Conservation (phyloP, 2,888 invertebrate species). For the Ophonus ardosiacus region DNA sequence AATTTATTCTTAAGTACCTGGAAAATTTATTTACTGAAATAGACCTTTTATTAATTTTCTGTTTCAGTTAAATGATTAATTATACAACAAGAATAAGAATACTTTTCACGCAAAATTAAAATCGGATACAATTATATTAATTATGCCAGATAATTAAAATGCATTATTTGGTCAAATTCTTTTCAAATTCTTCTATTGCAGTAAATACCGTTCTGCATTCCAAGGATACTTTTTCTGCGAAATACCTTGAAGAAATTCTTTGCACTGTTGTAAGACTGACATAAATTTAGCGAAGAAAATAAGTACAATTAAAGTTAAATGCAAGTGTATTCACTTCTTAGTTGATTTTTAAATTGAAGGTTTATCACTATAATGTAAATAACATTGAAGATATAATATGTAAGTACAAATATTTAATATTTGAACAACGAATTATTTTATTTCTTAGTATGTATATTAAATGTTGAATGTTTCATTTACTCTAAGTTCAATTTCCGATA, state of each 20-base stretch:
- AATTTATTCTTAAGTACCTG: too few relatives aligned
- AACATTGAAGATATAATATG: neutral
- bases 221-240: conserved; percentile 27
- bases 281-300: conserved; percentile 17
- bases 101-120: neutral
- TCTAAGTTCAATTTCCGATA: conserved; percentile 2
- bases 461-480: neutral
- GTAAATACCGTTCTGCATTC: conserved; percentile 26
- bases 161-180: conserved; percentile 10
- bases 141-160: conserved; percentile 5
- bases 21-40: too few relatives aligned
- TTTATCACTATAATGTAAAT: neutral
- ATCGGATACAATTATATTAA: conserved; percentile 30
- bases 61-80: neutral
- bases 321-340: neutral
- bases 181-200: conserved; percentile 16
- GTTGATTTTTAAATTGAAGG: neutral
- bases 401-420: neutral
- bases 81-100: neutral
- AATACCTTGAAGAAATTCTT: conserved; percentile 31
- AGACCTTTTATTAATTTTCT: neutral
- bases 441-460: neutral
- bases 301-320: conserved; percentile 1
- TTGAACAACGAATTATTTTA: neutral
- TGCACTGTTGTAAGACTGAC: conserved; percentile 1